Evolutionary conservation across 1,140 invertebrate genomes (phyloP).

Genomic region (Arion vulgaris): DNA sequence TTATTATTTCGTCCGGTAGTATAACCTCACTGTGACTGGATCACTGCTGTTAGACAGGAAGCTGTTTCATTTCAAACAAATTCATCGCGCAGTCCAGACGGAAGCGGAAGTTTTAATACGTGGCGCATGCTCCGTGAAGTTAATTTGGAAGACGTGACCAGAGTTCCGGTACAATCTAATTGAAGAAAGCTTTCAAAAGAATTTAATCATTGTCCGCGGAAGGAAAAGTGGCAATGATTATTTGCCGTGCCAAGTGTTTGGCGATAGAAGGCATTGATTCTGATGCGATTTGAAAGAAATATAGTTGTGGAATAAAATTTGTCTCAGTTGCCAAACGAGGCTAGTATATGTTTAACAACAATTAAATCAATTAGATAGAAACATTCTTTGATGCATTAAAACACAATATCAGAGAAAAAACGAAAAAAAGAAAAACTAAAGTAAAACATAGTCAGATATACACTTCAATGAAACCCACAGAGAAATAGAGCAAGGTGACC

Average conservation of each 20-base stretch:
- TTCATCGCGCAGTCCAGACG: slow-evolving; percentile 22
- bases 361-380: no score
- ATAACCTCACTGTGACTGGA: slow-evolving; percentile 23
- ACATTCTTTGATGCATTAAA: no score
- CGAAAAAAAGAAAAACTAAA: no score
- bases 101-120: slow-evolving; percentile 41
- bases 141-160: slow-evolving; percentile 8
- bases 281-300: slow-evolving; percentile 15
- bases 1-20: slow-evolving; percentile 36
- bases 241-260: slow-evolving; percentile 19
- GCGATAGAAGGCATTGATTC: slow-evolving; percentile 3
- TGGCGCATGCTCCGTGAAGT: slow-evolving; percentile 31
- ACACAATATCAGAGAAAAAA: no score
- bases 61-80: slow-evolving; percentile 37
- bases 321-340: not conserved
- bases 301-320: slow-evolving; percentile 8
- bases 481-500: no score
- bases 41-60: slow-evolving; percentile 37
- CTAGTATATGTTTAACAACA: no score
- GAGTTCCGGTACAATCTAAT: slow-evolving; percentile 33
- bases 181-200: slow-evolving; percentile 32
- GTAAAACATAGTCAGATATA: no score
- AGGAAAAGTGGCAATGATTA: slow-evolving; percentile 31
- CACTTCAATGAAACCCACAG: no score
- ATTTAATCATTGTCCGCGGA: slow-evolving; percentile 37